A percentile compares a stretch with the other conserved stretches of the same genome.
Evolutionary conservation across 1,140 invertebrate genomes (phyloP).

Genomic region (Saccostrea glomerata): DNA sequence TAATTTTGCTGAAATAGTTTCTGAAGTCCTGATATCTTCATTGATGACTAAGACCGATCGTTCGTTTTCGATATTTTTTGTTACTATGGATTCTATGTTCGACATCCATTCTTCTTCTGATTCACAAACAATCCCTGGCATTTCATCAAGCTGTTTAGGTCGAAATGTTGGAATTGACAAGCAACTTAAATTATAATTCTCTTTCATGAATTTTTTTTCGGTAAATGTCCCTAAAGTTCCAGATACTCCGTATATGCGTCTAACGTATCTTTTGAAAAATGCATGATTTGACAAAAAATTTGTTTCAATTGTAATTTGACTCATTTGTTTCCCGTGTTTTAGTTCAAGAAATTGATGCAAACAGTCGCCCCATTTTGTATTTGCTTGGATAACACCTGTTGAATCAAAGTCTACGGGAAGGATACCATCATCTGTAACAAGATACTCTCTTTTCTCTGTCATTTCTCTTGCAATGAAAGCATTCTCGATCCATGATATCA

Average conservation of each 20-base stretch:
- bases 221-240: not conserved
- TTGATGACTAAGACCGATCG: not conserved
- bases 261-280: conserved; percentile 3
- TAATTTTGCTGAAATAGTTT: not conserved
- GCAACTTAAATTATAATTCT: not conserved
- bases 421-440: not conserved
- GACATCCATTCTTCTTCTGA: not conserved
- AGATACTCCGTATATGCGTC: not conserved
- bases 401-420: conserved; percentile 41
- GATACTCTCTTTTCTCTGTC: not conserved
- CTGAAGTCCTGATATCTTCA: not conserved
- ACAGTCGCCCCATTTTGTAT: conserved; percentile 43
- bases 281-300: conserved; percentile 28
- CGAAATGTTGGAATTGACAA: not conserved
- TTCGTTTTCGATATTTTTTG: not conserved
- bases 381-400: not conserved
- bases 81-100: not conserved
- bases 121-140: not conserved
- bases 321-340: conserved; percentile 25
- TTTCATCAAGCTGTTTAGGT: not conserved
- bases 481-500: not conserved
- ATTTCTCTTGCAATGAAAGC: conserved; percentile 27
- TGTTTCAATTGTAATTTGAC: not conserved
- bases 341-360: conserved; percentile 44
- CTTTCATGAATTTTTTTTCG: not conserved